Evolutionary conservation across 1,140 invertebrate species (phyloP), one percentile per base, ranked within the genome.

Genomic region (Centruroides sculpturatus): DNA sequence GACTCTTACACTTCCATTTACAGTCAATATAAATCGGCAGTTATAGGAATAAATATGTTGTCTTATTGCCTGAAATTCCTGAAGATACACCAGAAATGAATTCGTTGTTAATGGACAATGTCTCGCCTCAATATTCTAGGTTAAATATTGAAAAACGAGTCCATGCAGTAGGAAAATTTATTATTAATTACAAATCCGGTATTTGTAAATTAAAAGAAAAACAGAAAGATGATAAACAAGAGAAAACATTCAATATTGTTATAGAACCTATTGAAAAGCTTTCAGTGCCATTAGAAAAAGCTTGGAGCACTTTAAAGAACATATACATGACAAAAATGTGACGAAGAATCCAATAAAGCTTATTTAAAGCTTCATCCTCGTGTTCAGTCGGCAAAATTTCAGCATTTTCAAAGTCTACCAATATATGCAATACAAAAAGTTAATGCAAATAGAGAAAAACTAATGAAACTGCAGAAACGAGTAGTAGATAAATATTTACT

Each of bases 261-360:
- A 81, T 93, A 59, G 71, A 82, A 58, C 85, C 85, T 9, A 69
- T 94, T 10, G 91, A 96, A 69, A 79, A 82, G 64, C 71, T 83
- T 1, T 80, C 81, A 35, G 78, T 78, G 9, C 82, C 85, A 34
- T 74, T 95, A 48, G 85, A 89, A 68, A 80, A 83, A 47, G 89
- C 86, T n/a, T 92, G 87, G 86, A 86, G 86, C 46, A 79, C 89
- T 63, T 82, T 87, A 0, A 92, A 90, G 72, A 83, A 85, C 36
- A 73, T 94, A 10, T 89, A 85, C 70, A 76, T 86, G 56, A 84
- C 86, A n/a, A 86, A 86, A 69, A n/a, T 83, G 81, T 66, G 82
- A 82, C n/a, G 67, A 86, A 34, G 87, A 90, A 79, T 83, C 87
- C 8, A 83, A 83, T 7, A 82, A 83, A 68, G 82, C 78, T 46